Base-by-base conservation (phyloP, 2,797 vertebrate genomes). In the Chaunax sp. region DNA sequence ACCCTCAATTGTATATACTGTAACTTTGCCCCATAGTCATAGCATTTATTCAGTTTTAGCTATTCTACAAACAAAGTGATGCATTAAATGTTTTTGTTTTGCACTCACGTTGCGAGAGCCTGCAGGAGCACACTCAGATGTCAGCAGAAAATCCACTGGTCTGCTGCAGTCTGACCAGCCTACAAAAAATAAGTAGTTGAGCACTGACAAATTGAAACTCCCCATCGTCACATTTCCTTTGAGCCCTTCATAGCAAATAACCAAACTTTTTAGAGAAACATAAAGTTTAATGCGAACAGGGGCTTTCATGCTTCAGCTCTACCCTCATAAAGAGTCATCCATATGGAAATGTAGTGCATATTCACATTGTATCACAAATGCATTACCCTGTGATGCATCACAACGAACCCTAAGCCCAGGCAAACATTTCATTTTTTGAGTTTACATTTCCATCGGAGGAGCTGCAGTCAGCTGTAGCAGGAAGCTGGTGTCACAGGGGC, bases 391-490 rank as follows among this genome's bases (percentile, higher is more conserved):
- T 45, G 69, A 78, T 37, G 5, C 5, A 8, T 5, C 12, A 37
- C 5, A 6, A 8, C n/a, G 3, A 14, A 37, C 11, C 45, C 14
- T 45, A 16, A 37, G 65, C 76, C 64, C 53, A 67, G 47, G 68
- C 64, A 76, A 76, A 83, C 67, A 76, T 80, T 81, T 75, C 18
- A 85, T n/a, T n/a, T n/a, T 82, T 75, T 77, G 64, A 40, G 56
- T 86, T 82, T 81, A 66, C 74, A 25, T 75, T 86, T 83, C 35
- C 62, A 65, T 45, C 41, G 20, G 57, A 73, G 72, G 59, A 60
- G 51, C 53, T 50, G 41, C n/a, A 25, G 25, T 46, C 61, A 68
- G 56, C 62, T 49, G 52, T 33, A 19, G 51, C 57, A 44, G 26
- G 12, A 10, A 78, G 46, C 58, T n/a, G 40, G 12, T 60, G 70